Evolutionary conservation across 1,140 invertebrate species (phyloP), one percentile per base, ranked within the genome.

Genomic region (Macrotrachela quadricornifera): DNA sequence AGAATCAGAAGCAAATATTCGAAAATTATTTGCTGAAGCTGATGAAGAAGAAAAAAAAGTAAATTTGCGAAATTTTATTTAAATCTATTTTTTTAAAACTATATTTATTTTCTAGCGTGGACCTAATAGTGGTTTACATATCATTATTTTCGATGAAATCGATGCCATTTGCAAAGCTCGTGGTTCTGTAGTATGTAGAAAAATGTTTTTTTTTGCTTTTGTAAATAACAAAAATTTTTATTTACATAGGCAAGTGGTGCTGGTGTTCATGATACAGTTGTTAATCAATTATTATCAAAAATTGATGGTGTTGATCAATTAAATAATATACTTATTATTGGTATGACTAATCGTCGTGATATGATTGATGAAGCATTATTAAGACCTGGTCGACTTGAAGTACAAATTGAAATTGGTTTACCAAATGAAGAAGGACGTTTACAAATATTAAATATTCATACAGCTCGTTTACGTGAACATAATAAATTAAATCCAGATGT

Each of bases 61-160:
- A 70, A 66, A 36, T 47, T 6, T 4, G 13, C 12, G 36, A 30
- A 40, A 6, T 9, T 53, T 17, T 18, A 43, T 38, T 50, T 39
- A 17, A n/a, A n/a, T n/a, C n/a, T n/a, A n/a, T n/a, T n/a, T n/a
- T 15, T 17, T 10, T n/a, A 8, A 13, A 14, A 36, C 12, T 44
- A 49, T 42, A 39, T 2, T 4, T 4, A 4, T 44, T 55, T 62
- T 59, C 39, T 57, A 69, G 67, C 60, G 63, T 58, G 69, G 69
- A 8, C 50, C 58, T 0, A 92, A 94, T 64, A 95, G 88, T 71
- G 91, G 90, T 45, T 75, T 99, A 8, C 94, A 99, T 64, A 97
- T 99, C 40, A 97, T 99, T 37, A 99, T 99, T 50, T 97, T 99
- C 73, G 94, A 99, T 72, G 94, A 99, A 73, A 95, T 99, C 62